Evolutionary conservation across 2,113 vertebrate species (phyloP).

Genomic region (Pavo muticus): DNA sequence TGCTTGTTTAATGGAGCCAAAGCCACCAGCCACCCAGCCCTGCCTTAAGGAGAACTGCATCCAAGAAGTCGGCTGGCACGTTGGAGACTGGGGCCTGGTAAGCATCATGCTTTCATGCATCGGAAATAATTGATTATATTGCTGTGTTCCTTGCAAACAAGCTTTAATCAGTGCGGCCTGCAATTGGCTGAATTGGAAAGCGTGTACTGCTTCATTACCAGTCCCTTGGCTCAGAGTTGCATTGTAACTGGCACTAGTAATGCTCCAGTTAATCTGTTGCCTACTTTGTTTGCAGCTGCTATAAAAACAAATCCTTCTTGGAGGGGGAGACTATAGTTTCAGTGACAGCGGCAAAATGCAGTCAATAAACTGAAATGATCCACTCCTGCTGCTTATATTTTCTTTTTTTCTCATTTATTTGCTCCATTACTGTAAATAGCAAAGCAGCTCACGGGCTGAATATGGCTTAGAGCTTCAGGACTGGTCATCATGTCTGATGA

Average conservation of each 20-base stretch:
- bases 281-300: constrained; percentile 45
- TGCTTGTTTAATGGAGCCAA: constrained; percentile 78
- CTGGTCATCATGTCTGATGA: background rate
- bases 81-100: constrained; percentile 92
- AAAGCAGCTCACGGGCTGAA: background rate
- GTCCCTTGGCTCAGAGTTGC: background rate
- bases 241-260: constrained; percentile 26
- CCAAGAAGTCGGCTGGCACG: constrained; percentile 83
- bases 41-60: constrained; percentile 81
- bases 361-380: constrained; percentile 41
- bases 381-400: constrained; percentile 1
- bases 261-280: constrained; percentile 52
- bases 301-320: constrained; percentile 51
- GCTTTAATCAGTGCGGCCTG: background rate
- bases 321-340: background rate
- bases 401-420: background rate
- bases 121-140: background rate
- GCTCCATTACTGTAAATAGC: rapidly evolving
- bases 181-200: background rate
- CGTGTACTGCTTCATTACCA: background rate
- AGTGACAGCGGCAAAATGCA: constrained; percentile 50
- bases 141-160: background rate
- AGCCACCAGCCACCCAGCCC: constrained; percentile 73
- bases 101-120: constrained; percentile 30
- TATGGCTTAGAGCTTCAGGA: background rate